Base-by-base conservation (phyloP, 2,888 invertebrate species). In the Thumatha senex region DNA sequence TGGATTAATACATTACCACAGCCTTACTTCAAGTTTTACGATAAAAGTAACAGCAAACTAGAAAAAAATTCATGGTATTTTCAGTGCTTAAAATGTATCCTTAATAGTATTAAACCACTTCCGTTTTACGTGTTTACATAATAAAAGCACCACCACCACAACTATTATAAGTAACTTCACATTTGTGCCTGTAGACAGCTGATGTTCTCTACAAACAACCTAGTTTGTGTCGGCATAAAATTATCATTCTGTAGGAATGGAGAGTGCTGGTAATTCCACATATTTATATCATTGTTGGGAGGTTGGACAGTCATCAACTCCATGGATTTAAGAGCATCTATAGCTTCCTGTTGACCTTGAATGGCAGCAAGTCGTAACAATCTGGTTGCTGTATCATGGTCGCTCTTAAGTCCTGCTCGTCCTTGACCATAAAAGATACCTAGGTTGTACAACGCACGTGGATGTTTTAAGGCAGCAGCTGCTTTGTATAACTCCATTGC, bases 391-490 rank as follows among this genome's bases (percentile, higher is more conserved):
- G 79, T 90, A n/a, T 80, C 74, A 7, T 78, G 70, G 70, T 94
- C 90, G 11, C 84, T 75, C 7, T 82, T 63, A 1, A 94, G 79
- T 0, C 94, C 94, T 11, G 94, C 95, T 56, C 92, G 82, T 0
- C 95, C 95, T 70, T 94, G 94, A 1, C 94, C 93, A 74, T 94
- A 93, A 70, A 94, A 94, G 42, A 95, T 91, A 2, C 94, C 95
- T 46, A 96, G 88, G 74, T 95, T 96, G 74, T 94, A 95, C 67
- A 94, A 89, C 0, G 95, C 95, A 56, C 92, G 92, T 1, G 94
- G 89, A 71, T 95, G 95, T 33, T 94, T 94, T 45, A 91, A 78
- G 9, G 93, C 86, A 13, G 94, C 94, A 36, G 95, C 95, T 51
- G 92, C 83, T 55, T 89, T 85, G 72, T 95, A 96, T 72, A 93